These are phyloP conservation scores for Pandemis heparana DNA, from an alignment of 2,888 invertebrate species.

Conservation along the genomic window DNA sequence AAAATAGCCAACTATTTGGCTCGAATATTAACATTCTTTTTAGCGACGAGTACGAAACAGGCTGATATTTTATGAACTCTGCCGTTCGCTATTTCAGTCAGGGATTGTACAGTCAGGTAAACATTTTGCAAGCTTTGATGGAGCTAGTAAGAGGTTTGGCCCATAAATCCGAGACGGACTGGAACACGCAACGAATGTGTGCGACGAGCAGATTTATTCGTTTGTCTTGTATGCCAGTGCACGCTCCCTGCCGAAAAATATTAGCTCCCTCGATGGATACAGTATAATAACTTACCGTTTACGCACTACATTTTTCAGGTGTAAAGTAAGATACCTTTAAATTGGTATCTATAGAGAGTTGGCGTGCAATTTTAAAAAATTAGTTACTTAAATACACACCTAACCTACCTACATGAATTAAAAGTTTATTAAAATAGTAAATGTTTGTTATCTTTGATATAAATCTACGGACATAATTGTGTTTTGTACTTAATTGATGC, in stretches of 20 bases:
- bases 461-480: no score
- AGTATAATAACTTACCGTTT: constrained; percentile 38
- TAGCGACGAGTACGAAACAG: constrained; percentile 30
- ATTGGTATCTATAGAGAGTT: neutral
- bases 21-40: constrained; percentile 33
- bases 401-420: no score
- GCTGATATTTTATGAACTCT: constrained; percentile 34
- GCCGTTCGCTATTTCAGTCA: constrained; percentile 34
- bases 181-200: constrained; percentile 71
- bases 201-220: constrained; percentile 71
- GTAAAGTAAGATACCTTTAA: neutral
- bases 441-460: no score
- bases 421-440: no score
- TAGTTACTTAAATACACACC: no score
- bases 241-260: constrained; percentile 53
- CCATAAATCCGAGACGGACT: constrained; percentile 68
- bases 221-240: constrained; percentile 65
- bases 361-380: neutral
- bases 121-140: constrained; percentile 62
- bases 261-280: constrained; percentile 37
- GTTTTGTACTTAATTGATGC: no score
- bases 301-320: constrained; percentile 16
- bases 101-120: constrained; percentile 45
- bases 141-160: constrained; percentile 59
- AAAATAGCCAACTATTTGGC: constrained; percentile 23